These are phyloP conservation scores for Drosophila suzukii DNA, from an alignment of 1,140 invertebrate species.

Conservation along the genomic window DNA sequence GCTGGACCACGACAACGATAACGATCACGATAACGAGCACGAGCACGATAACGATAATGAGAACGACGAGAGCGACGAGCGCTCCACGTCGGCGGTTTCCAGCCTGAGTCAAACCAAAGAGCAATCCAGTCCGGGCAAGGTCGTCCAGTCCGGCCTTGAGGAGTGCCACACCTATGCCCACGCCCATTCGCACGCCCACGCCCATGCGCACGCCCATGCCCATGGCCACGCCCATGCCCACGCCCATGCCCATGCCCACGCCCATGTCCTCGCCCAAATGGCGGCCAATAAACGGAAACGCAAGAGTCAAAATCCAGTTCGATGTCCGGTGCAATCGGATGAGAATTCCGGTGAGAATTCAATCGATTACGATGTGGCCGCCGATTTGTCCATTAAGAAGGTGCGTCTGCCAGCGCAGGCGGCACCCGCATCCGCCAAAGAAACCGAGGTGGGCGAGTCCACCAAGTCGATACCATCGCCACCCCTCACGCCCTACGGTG, in stretches of 20 bases:
- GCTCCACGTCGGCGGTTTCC: conserved; percentile 85
- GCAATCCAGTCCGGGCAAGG: conserved; percentile 72
- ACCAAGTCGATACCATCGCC: conserved; percentile 82
- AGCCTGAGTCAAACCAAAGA: conserved; percentile 87
- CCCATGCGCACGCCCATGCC: conserved; percentile 54
- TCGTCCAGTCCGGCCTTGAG: conserved; percentile 86
- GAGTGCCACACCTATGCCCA: conserved; percentile 85
- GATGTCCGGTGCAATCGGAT: conserved; percentile 88
- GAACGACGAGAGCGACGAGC: conserved; percentile 64
- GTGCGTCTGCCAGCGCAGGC: conserved; percentile 26
- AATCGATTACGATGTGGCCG: conserved; percentile 86
- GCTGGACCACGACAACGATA: conserved; percentile 34
- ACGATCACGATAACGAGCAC: conserved; percentile 18
- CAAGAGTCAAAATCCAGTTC: conserved; percentile 96
- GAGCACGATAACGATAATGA: conserved; percentile 20
- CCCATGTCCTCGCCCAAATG: conserved; percentile 75
- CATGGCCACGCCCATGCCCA: conserved; percentile 88
- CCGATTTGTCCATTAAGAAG: conserved; percentile 84
- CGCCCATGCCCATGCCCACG: conserved; percentile 71
- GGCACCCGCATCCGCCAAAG: conserved; percentile 46
- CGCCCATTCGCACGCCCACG: conserved; percentile 75
- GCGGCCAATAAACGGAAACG: conserved; percentile 90
- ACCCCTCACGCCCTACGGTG: conserved; percentile 71
- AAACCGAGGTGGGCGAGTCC: conserved; percentile 66
- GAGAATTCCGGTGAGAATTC: conserved; percentile 79